Percentiles rank a stretch among this genome's conserved stretches.
These are phyloP conservation scores for Phaonia tiefii DNA, from an alignment of 2,888 invertebrate species.

Conservation along the genomic window DNA sequence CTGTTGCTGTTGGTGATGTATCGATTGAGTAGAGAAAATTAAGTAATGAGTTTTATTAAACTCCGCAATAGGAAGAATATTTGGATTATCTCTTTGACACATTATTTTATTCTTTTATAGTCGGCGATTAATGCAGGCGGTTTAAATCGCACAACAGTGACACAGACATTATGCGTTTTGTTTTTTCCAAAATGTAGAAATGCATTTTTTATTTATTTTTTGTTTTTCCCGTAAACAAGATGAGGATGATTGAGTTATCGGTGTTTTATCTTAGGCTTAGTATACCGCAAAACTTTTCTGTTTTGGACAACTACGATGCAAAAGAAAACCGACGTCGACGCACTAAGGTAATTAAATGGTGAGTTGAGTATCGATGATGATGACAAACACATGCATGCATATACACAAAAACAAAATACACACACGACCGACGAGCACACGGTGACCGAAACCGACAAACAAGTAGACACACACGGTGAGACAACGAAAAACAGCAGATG, in stretches of 20 bases:
- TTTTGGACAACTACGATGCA: slow-evolving; percentile 29
- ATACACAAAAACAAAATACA: slow-evolving; percentile 44
- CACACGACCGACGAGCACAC: slow-evolving; percentile 4
- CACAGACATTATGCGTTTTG: slow-evolving; percentile 6
- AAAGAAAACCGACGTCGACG: slow-evolving; percentile 62
- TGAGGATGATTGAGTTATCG: slow-evolving; percentile 9
- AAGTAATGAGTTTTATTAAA: slow-evolving; percentile 41
- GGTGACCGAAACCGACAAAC: slow-evolving; percentile 43
- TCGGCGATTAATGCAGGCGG: slow-evolving; percentile 37
- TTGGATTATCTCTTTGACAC: slow-evolving; percentile 58
- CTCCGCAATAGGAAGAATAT: slow-evolving; percentile 47
- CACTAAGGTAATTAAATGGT: slow-evolving; percentile 64
- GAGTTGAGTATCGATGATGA: slow-evolving; percentile 49
- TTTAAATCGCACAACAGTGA: slow-evolving; percentile 13
- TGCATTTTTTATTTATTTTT: slow-evolving; percentile 26
- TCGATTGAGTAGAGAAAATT: slow-evolving; percentile 3
- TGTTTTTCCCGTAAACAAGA: not conserved
- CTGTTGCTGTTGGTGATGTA: not conserved
- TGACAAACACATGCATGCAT: slow-evolving; percentile 28
- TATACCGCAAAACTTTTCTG: slow-evolving; percentile 57
- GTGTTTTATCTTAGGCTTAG: slow-evolving; percentile 45
- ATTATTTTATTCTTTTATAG: too few relatives aligned
- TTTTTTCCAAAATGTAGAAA: slow-evolving; percentile 8
- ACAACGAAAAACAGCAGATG: slow-evolving; percentile 37
- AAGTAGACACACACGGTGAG: slow-evolving; percentile 35